Evolutionary conservation across 2,113 vertebrate genomes (phyloP).

Genomic region (Cathartes aura): DNA sequence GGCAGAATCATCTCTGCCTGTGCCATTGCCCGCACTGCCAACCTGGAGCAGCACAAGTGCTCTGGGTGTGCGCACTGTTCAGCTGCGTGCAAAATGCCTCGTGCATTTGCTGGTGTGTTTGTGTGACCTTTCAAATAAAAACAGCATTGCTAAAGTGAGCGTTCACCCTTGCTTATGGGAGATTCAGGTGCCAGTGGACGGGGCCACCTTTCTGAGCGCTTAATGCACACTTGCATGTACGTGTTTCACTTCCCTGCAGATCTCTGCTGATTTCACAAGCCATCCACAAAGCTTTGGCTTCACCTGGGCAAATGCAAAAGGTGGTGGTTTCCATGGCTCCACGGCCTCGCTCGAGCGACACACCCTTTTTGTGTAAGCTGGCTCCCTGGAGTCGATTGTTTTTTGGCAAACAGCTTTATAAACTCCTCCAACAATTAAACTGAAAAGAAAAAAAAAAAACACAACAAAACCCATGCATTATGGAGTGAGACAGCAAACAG

Average conservation of each 20-base stretch:
- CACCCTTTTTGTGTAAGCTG: conserved; percentile 83
- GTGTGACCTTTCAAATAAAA: background rate
- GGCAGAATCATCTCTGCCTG: background rate
- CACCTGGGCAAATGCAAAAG: conserved; percentile 75
- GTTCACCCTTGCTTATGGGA: rapidly evolving
- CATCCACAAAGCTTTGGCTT: conserved; percentile 54
- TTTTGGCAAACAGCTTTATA: conserved; percentile 79
- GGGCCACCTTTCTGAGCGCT: background rate
- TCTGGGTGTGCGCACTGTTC: rapidly evolving
- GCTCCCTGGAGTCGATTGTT: conserved; percentile 79
- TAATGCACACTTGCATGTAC: rapidly evolving
- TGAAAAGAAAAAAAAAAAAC: conserved; percentile 35
- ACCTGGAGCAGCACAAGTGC: background rate
- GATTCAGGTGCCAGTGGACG: rapidly evolving
- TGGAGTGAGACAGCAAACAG: conserved; percentile 17
- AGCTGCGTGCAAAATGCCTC: background rate
- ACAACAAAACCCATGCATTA: background rate
- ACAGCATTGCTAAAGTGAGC: rapidly evolving
- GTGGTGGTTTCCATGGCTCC: conserved; percentile 81
- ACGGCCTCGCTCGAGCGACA: conserved; percentile 64
- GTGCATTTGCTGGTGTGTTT: rapidly evolving
- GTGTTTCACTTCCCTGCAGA: background rate
- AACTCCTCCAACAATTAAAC: conserved; percentile 80
- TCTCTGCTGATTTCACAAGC: conserved; percentile 43
- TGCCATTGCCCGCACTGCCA: rapidly evolving